phyloP scores from a whole-genome alignment of 2,113 vertebrate species.

The Otis tarda region DNA sequence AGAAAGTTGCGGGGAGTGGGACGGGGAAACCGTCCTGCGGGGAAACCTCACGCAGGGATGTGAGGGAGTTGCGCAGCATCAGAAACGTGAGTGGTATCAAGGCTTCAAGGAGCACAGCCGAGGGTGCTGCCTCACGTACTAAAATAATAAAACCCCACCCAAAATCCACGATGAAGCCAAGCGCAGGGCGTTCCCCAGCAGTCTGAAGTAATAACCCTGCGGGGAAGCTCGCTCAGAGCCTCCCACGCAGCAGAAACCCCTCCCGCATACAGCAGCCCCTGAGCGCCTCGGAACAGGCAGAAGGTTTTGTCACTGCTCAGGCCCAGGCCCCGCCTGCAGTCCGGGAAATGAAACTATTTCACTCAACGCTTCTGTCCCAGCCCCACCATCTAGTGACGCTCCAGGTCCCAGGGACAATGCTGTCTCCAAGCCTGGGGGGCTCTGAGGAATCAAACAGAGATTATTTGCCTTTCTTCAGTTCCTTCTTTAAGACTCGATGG shows the following conservation, averaged over 20 bases:
- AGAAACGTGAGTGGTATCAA: accelerated
- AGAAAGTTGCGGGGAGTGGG: accelerated
- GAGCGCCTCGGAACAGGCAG: accelerated
- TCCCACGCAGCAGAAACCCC: accelerated
- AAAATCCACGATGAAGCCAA: accelerated
- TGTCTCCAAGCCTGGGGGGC: accelerated
- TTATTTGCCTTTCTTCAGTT: no score
- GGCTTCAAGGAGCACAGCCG: neutral
- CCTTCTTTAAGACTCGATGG: neutral
- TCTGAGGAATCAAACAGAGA: accelerated
- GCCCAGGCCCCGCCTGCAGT: accelerated
- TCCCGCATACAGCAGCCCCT: accelerated
- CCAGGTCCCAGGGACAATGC: accelerated
- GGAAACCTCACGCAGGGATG: neutral
- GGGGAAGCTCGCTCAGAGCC: neutral
- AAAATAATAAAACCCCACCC: neutral
- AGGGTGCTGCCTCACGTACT: neutral
- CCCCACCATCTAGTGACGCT: accelerated
- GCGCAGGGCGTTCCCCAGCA: neutral
- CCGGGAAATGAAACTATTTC: neutral
- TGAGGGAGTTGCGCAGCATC: accelerated
- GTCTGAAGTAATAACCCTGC: accelerated
- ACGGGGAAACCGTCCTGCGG: neutral
- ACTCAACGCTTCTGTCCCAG: no score
- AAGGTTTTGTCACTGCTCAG: accelerated